Base-by-base conservation (phyloP, 2,888 invertebrate genomes). In the Pemphredon lugubris region DNA sequence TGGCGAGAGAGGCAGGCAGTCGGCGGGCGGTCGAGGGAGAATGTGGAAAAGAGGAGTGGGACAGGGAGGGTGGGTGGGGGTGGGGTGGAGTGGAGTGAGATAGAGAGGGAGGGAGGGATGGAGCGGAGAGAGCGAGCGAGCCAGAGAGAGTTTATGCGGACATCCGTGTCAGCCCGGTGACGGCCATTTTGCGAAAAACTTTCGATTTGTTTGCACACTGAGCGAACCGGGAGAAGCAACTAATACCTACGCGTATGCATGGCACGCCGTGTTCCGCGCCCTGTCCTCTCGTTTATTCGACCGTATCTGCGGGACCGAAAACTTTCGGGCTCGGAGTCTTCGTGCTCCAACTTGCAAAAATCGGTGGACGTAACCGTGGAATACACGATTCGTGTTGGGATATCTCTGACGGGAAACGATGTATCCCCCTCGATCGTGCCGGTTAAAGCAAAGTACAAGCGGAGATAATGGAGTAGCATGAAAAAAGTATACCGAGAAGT, bases 181-280 rank as follows among this genome's bases (percentile, higher is more conserved):
- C 89, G 89, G 89, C 89, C 89, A 89, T 89, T 89, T 89, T 89
- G 89, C 87, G 89, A 89, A 89, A 89, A 89, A 89, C 87, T 89
- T 87, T 89, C 86, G 87, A 88, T 87, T 87, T 85, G 84, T 86
- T 86, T 83, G 83, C 83, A 79, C 84, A 79, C 82, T 72, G 79
- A 78, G 65, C 78, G 75, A 73, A 71, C 69, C 81, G 79, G 78
- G 83, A 82, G 82, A 81, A 76, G 78, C 77, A 83, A 84, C 87
- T 88, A 86, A 88, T 86, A 86, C 86, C 82, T 81, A 77, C 82
- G 86, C 85, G 86, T 87, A 87, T 88, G 86, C 86, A 82, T 81
- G 83, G 80, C 84, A 85, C 85, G 83, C 81, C 81, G 83, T 78
- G 66, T 69, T 67, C 64, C 69, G 55, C 61, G 60, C 42, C 61